phyloP scores from a whole-genome alignment of 2,113 vertebrate species.

The Salvator merianae region DNA sequence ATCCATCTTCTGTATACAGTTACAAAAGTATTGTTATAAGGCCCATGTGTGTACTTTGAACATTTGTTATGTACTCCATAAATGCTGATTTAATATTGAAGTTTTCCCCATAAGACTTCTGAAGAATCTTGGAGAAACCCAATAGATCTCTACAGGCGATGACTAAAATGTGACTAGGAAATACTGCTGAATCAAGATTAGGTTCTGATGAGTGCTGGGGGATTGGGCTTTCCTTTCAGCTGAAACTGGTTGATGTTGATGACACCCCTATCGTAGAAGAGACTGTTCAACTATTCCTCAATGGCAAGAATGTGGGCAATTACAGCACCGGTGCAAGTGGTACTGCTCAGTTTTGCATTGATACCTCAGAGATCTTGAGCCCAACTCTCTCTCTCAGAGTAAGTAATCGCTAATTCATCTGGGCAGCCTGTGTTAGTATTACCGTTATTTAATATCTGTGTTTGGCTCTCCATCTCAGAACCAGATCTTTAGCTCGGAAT shows the following conservation, averaged over 20 bases:
- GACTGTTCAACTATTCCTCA: slow-evolving; percentile 60
- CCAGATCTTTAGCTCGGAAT: too few relatives aligned
- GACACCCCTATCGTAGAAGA: slow-evolving; percentile 60
- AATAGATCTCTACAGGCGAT: too few relatives aligned
- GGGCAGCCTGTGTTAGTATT: too few relatives aligned
- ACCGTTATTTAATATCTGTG: too few relatives aligned
- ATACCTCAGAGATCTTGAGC: slow-evolving; percentile 57
- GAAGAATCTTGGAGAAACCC: background rate
- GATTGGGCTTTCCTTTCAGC: slow-evolving; percentile 42
- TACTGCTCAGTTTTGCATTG: slow-evolving; percentile 55
- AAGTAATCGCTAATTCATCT: slow-evolving; percentile 36
- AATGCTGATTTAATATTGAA: background rate
- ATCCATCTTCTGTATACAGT: too few relatives aligned
- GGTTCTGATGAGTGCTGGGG: rapidly evolving
- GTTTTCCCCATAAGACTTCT: background rate
- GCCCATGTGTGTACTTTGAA: background rate
- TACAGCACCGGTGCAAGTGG: slow-evolving; percentile 62
- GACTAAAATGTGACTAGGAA: background rate
- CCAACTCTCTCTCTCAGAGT: slow-evolving; percentile 64
- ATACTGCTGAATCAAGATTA: rapidly evolving
- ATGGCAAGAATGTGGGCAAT: slow-evolving; percentile 51
- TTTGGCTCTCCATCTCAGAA: too few relatives aligned
- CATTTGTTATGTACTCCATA: background rate
- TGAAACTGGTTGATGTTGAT: slow-evolving; percentile 56
- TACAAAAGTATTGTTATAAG: too few relatives aligned